Evolutionary conservation across 2,113 vertebrate genomes (phyloP).

Genomic region (Peromyscus leucopus): DNA sequence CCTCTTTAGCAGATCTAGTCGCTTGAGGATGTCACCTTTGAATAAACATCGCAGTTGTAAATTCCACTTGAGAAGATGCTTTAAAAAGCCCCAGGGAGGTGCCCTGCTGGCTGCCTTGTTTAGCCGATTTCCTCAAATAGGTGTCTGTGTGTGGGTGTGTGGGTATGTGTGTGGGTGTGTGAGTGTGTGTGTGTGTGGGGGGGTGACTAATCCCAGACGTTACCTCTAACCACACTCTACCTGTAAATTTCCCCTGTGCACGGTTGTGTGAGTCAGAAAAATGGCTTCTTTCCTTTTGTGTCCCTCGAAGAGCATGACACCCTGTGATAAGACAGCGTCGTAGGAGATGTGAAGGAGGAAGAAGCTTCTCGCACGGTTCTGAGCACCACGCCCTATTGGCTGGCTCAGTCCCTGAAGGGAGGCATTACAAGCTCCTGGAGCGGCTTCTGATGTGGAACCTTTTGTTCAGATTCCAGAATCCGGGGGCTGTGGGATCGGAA

Average conservation of each 20-base stretch:
- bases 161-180: neutral
- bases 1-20: slow-evolving; percentile 43
- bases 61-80: slow-evolving; percentile 74
- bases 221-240: slow-evolving; percentile 67
- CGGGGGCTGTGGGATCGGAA: slow-evolving; percentile 2
- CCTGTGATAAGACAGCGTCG: neutral
- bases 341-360: neutral
- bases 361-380: neutral
- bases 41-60: slow-evolving; percentile 77
- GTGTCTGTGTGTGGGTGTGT: neutral
- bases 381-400: neutral
- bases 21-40: slow-evolving; percentile 53
- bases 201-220: slow-evolving; percentile 52
- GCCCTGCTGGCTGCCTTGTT: slow-evolving; percentile 59
- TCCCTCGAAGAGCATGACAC: neutral
- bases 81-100: slow-evolving; percentile 71
- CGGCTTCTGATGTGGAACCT: slow-evolving; percentile 8
- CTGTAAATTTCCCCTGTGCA: slow-evolving; percentile 75
- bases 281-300: slow-evolving; percentile 55
- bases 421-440: neutral
- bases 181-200: neutral
- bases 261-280: slow-evolving; percentile 61
- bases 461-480: slow-evolving; percentile 36
- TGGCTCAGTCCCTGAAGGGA: neutral
- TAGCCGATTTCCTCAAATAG: slow-evolving; percentile 62